These are phyloP conservation scores for Rana temporaria DNA, from an alignment of 2,113 vertebrate species.

Conservation along the genomic window DNA sequence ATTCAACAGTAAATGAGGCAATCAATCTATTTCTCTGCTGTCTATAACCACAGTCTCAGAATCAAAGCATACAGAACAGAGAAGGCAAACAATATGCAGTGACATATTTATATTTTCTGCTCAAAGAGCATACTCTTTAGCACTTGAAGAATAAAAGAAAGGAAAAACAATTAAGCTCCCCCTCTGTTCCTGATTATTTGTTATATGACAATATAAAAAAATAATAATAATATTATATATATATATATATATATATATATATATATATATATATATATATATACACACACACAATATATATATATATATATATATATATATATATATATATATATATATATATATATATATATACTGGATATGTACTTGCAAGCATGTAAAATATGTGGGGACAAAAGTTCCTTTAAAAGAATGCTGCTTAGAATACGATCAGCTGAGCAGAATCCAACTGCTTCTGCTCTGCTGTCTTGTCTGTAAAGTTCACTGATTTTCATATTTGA, in stretches of 20 bases:
- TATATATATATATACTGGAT: background rate
- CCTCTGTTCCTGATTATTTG: conserved; percentile 19
- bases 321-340: background rate
- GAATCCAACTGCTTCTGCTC: background rate
- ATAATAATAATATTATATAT: too few species aligned
- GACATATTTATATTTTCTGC: conserved; percentile 31
- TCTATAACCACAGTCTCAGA: conserved; percentile 20
- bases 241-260: background rate
- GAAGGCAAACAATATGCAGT: conserved; percentile 33
- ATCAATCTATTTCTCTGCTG: conserved; percentile 46
- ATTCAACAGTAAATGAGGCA: conserved; percentile 37
- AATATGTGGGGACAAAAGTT: background rate
- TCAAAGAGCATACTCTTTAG: conserved; percentile 14
- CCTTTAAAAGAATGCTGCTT: background rate
- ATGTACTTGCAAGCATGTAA: background rate
- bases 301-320: conserved; percentile 16
- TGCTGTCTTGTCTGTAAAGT: conserved; percentile 12
- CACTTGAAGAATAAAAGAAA: background rate
- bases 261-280: conserved; percentile 26
- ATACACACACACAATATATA: background rate
- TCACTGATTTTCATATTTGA: conserved; percentile 33
- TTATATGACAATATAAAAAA: background rate
- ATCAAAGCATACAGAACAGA: conserved; percentile 37
- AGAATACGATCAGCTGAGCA: background rate
- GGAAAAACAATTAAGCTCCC: conserved; percentile 1